Evolutionary conservation across 2,797 vertebrate species (phyloP).

Genomic region (Phaenicophaeus curvirostris): DNA sequence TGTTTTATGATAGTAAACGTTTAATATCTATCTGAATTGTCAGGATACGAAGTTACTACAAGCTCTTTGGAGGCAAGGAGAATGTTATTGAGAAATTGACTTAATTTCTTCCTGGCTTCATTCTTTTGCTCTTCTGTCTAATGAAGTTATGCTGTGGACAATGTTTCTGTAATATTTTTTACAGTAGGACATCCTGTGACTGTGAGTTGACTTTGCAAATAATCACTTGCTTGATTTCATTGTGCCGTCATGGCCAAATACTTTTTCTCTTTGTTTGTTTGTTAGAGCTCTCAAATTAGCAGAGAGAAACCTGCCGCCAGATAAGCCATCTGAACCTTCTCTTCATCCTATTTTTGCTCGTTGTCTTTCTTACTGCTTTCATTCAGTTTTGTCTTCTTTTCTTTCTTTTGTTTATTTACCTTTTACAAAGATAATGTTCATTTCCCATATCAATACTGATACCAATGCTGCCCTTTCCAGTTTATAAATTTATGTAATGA

Average conservation of each 20-base stretch:
- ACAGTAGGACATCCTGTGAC: not conserved
- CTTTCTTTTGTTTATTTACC: not conserved
- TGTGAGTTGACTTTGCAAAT: not conserved
- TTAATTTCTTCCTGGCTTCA: not conserved
- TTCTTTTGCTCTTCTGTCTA: not conserved
- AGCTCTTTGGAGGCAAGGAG: not conserved
- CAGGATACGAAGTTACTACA: not conserved
- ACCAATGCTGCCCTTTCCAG: not conserved
- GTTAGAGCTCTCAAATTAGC: not conserved
- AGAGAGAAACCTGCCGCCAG: not conserved
- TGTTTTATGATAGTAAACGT: slow-evolving; percentile 5
- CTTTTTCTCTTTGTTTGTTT: not conserved
- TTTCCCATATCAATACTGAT: not conserved
- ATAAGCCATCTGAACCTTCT: not conserved
- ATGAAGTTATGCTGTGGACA: not conserved
- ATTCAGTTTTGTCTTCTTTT: not conserved
- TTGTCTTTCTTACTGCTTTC: not conserved
- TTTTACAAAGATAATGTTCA: not conserved
- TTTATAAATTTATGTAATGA: not conserved
- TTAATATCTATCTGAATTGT: not conserved
- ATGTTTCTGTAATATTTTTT: not conserved
- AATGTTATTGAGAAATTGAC: not conserved
- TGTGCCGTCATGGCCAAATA: not conserved
- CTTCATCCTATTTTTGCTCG: not conserved
- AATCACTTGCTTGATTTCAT: not conserved